Conservation (phyloP, 2,113 vertebrate genomes). For the Lepus americanus region DNA sequence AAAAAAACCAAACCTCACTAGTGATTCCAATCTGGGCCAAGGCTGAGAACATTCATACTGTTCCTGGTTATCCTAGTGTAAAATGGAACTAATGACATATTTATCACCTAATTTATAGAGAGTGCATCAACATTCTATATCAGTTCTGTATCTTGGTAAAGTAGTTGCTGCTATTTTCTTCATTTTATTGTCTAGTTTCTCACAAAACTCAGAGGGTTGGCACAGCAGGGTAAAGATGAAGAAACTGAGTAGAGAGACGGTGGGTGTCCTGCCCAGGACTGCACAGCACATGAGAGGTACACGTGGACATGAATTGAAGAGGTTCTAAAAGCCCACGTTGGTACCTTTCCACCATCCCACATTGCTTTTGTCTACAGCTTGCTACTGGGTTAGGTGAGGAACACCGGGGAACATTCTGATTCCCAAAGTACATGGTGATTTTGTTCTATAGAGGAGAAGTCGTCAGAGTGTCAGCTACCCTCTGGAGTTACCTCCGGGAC, state of each 20-base stretch:
- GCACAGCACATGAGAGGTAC: not conserved
- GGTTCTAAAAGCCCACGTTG: not conserved
- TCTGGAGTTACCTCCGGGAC: not conserved
- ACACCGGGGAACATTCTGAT: not conserved
- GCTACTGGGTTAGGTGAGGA: not conserved
- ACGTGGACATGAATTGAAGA: fast-evolving
- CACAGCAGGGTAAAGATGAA: not conserved
- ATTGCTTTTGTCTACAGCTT: not conserved
- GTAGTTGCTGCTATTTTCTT: not conserved
- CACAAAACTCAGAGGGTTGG: not conserved
- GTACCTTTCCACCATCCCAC: not conserved
- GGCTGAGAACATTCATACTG: not conserved
- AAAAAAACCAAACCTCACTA: no score
- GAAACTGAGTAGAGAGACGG: not conserved
- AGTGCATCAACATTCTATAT: not conserved
- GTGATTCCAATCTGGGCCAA: not conserved
- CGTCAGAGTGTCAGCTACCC: not conserved
- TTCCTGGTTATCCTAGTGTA: not conserved
- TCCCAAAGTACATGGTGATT: not conserved
- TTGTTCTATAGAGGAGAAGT: not conserved
- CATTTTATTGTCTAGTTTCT: not conserved
- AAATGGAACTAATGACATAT: not conserved
- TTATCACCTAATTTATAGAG: not conserved
- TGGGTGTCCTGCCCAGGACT: not conserved
- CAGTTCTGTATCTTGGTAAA: not conserved